Evolutionary conservation across 1,140 invertebrate genomes (phyloP), one percentile per base, ranked within the genome.

Genomic region (Drosophila aff.): DNA sequence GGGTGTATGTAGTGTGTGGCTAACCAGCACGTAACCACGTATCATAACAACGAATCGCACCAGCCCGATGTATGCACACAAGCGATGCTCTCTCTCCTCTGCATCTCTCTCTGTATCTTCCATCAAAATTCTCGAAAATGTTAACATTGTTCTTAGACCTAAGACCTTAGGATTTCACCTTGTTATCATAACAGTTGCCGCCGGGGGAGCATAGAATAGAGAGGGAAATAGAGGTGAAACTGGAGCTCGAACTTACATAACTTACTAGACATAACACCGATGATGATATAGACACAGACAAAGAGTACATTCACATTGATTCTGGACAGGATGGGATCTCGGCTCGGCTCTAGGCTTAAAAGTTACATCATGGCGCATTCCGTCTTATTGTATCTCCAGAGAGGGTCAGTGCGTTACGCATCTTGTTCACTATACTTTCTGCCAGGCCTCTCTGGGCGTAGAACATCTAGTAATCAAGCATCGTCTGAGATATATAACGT

Each of bases 101-200:
- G 5, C 8, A 6, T 41, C 10, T 46, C 43, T 26, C 7, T 18
- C 47, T n/a, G 16, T 18, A 13, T 18, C 49, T 74, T 46, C 52
- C 71, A 43, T 67, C 82, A 75, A 68, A 72, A 76, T 57, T 68
- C 60, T 81, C 66, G 53, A 90, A 90, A 90, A 90, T 90, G 86
- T 90, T 90, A 90, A 90, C 86, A 90, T 90, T 80, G 79, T 76
- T 90, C 77, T 80, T 91, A 91, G 66, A 91, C 60, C 61, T 72
- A 89, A 82, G 76, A 82, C 47, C 53, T 60, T 87, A 80, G 79
- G 84, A 89, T 87, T 87, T 87, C 80, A 87, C 84, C 83, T 85
- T 61, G 63, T 81, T 81, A 81, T 71, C 49, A 58, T 80, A 65
- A 75, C 55, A 74, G 52, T 66, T 67, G 46, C 47, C 21, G 11